Base-by-base conservation (phyloP, 2,888 invertebrate genomes). In the Acanthosepion lycidas region DNA sequence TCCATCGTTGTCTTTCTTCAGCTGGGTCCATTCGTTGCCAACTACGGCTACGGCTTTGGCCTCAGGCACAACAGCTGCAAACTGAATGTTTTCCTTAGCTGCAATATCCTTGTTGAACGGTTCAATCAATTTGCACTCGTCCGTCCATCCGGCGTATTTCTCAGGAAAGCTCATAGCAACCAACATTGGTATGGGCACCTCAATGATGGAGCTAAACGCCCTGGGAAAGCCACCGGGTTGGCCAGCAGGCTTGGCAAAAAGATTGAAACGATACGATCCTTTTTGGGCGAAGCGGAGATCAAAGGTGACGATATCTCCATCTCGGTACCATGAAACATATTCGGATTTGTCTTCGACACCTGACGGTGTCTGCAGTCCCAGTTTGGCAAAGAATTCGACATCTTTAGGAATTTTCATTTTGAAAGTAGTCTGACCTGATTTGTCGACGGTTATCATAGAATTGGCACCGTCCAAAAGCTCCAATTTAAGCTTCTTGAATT, bases 401-500 rank as follows among this genome's bases (percentile, higher is more conserved):
- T 26, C 51, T 42, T 92, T 92, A 0, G 92, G 92, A 51, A 92
- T 92, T 48, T 92, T 92, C 42, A 92, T 92, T n/a, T 92, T 92
- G 92, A 92, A 92, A 26, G 4, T 26, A 12, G 33, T 49, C 3
- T 92, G 92, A 18, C 92, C 92, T 49, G 92, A 49, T 92, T 92
- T 92, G 33, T 92, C 92, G 6, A 92, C 92, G 12, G 92, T 92
- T n/a, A 95, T 91, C 91, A 95, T 55, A 28, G 94, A 51, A 23
- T 93, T 51, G 33, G 93, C 49, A 28, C 94, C 94, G n/a, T 94
- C 93, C 8, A 95, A 91, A 12, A 94, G 48, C 78, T 91, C 92
- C 59, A 95, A 91, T 28, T 94, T 91, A 26, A 95, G 94, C 48
- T 94, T 94, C n/a, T 91, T 91, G 93, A 94, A 94, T 42, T 78